Evolutionary conservation across 2,888 invertebrate genomes (phyloP), one percentile per base, ranked within the genome.

Genomic region (Pristionchus entomophagus): DNA sequence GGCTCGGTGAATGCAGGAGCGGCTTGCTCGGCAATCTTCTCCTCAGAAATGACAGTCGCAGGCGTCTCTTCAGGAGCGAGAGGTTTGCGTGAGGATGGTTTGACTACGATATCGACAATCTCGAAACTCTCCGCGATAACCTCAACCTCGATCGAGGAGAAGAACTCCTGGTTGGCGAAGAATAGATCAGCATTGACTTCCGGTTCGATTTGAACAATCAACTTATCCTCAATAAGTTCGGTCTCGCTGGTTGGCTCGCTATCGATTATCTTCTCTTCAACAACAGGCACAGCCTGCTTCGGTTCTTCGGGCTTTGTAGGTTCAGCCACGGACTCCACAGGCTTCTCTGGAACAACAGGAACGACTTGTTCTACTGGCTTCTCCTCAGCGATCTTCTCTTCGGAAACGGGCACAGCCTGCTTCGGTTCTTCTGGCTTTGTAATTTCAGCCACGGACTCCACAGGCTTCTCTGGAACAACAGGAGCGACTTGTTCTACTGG

Each of bases 131-230:
- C 86, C 49, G 85, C 45, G 29, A 86, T 62, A 35, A 86, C 86
- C 45, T 86, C 86, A n/a, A 86, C 85, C 73, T 86, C 86, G 80
- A 86, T 86, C n/a, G 69, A 35, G 49, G 81, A 84, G 62, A 73
- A 56, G 29, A 77, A 59, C 5, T 86, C 49, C 8, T 41, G 29
- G 26, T 86, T 84, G 29, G 38, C 85, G 78, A 86, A 86, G 2
- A 86, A 26, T 2, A 86, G 80, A 35, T 86, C 86, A 29, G 84
- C 84, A 35, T 5, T n/a, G 38, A 65, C 51, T 19, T 49, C n/a
- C 32, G 86, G 45, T 32, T 84, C 83, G n/a, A 29, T 19, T 80
- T 78, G 29, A 26, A 80, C 22, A 35, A 35, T 12, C 32, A 10
- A 8, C 29, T 82, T 22, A 10, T 26, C 78, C 45, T 59, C 69